A percentile compares a stretch with the other conserved stretches of the same genome.
These are phyloP conservation scores for Drosophila ananassae DNA, from an alignment of 1,140 invertebrate genomes.

Conservation along the genomic window DNA sequence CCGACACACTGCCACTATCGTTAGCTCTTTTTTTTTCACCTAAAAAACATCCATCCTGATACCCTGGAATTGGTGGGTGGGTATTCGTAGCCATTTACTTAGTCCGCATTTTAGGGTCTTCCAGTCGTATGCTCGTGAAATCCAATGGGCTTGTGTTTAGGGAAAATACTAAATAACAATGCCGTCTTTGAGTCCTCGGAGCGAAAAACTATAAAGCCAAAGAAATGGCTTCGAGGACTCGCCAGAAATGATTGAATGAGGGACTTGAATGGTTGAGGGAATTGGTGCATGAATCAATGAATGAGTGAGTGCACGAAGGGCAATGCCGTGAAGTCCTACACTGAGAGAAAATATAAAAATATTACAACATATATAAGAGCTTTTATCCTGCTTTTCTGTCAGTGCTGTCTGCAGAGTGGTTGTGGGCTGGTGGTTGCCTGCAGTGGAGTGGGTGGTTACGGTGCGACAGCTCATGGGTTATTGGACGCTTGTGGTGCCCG, in stretches of 20 bases:
- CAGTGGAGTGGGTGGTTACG: not conserved
- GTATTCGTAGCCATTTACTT: not conserved
- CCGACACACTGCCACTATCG: not conserved
- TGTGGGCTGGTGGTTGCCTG: constrained; percentile 3
- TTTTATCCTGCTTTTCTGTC: not conserved
- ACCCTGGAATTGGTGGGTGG: constrained; percentile 1
- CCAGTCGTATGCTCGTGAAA: not conserved
- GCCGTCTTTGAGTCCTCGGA: constrained; percentile 4
- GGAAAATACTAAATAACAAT: constrained; percentile 19
- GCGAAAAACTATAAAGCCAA: constrained; percentile 9
- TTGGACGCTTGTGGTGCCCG: constrained; percentile 49
- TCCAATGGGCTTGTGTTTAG: not conserved
- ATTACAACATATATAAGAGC: not conserved
- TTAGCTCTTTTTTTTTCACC: not conserved
- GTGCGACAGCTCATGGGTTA: constrained; percentile 41
- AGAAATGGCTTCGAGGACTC: constrained; percentile 24
- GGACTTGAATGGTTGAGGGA: constrained; percentile 64
- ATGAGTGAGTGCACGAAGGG: constrained; percentile 57
- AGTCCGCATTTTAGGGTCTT: not conserved
- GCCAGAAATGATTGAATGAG: constrained; percentile 64
- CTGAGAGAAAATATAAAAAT: not conserved
- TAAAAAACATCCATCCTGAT: not conserved
- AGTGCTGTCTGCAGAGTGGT: constrained; percentile 3
- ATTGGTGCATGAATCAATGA: constrained; percentile 67
- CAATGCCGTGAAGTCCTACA: constrained; percentile 48